Conservation (phyloP, 1,140 invertebrate species). For the Drosophila triauraria region DNA sequence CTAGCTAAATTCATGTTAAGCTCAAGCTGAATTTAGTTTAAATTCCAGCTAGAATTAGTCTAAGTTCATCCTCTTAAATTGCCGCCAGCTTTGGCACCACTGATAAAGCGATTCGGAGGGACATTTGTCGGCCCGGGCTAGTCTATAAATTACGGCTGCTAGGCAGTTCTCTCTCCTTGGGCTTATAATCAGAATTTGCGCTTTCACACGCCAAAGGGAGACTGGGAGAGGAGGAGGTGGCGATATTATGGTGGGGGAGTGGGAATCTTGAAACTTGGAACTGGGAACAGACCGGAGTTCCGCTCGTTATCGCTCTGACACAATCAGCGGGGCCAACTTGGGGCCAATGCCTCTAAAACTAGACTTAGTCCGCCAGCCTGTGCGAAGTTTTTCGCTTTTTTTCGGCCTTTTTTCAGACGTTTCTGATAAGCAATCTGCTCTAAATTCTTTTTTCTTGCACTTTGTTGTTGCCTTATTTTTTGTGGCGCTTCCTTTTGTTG, state of each 20-base stretch:
- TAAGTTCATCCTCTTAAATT: no score
- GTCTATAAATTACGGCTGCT: constrained; percentile 77
- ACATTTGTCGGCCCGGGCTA: constrained; percentile 49
- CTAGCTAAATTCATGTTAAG: no score
- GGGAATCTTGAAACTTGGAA: constrained; percentile 28
- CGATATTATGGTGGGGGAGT: not conserved
- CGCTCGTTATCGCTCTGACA: constrained; percentile 73
- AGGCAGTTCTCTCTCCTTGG: constrained; percentile 56
- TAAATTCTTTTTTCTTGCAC: constrained; percentile 60
- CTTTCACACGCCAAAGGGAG: constrained; percentile 72
- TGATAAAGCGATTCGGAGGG: constrained; percentile 33
- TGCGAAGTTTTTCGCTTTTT: constrained; percentile 44
- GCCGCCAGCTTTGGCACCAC: constrained; percentile 6
- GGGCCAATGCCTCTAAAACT: constrained; percentile 60
- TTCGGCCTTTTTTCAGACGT: constrained; percentile 18
- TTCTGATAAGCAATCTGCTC: constrained; percentile 76
- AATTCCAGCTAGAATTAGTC: not conserved
- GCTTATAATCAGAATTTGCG: constrained; percentile 80
- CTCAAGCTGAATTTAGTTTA: not conserved
- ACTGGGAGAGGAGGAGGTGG: not conserved
- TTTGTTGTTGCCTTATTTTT: constrained; percentile 27
- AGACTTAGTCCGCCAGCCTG: constrained; percentile 49
- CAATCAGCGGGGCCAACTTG: constrained; percentile 66
- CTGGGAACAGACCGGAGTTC: constrained; percentile 46
- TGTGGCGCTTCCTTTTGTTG: constrained; percentile 69